Evolutionary conservation across 2,888 invertebrate species (phyloP), one percentile per base, ranked within the genome.

Genomic region (Endomychus coccineus): DNA sequence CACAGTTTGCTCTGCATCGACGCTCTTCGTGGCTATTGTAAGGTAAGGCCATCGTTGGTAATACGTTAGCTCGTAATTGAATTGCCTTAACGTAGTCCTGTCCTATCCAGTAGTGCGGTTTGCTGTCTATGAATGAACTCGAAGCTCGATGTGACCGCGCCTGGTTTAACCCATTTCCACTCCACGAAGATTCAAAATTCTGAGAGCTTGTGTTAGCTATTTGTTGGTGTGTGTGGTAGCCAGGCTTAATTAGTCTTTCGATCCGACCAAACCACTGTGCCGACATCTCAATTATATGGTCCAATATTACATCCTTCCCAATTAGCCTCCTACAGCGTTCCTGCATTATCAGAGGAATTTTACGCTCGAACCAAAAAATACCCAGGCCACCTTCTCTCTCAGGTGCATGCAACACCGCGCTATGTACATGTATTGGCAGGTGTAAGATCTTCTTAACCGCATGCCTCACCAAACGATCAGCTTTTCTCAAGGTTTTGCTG

Each of bases 271-370:
- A 5, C 30, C 30, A 30, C 9, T 7, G 19, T 5, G 9, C 30
- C 7, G 30, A 13, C 4, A 10, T 4, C 10, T 17, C 11, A 4
- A 30, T 17, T 1, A 30, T 16, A 2, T n/a, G 17, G 12, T 30
- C 30, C 9, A 30, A 12, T 2, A 2, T 2, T 2, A 9, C n/a
- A 19, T 12, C 19, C 16, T 4, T 6, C 1, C 30, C 30, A 3
- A 1, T 11, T 3, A 30, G 9, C 5, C 12, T 30, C 4, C 7
- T n/a, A 1, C 15, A n/a, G 10, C 29, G 16, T 17, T 15, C 29
- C 2, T 2, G 1, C 9, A 36, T 30, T 17, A 36, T 36, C 11
- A 24, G 13, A 7, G 31, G 31, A 16, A 36, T 36, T 14, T 23
- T 36, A 12, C 21, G 12, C 12, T 7, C 4, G n/a, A 31, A 21